Base-by-base conservation (phyloP, 2,113 vertebrate genomes). In the Protobothrops mucrosquamatus region DNA sequence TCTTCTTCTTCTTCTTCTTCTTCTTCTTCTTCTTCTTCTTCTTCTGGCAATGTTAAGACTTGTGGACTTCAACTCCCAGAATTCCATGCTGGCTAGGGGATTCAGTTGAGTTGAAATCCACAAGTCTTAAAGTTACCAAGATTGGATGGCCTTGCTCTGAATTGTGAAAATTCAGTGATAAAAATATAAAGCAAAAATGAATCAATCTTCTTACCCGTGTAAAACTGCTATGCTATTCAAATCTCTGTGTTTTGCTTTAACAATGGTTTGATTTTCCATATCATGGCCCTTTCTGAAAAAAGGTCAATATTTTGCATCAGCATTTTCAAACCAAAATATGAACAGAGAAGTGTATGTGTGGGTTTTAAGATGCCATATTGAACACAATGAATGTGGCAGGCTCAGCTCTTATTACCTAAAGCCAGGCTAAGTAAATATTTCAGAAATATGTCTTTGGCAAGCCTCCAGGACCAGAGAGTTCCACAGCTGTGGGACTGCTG, bases 361-460 rank as follows among this genome's bases (percentile, higher is more conserved):
- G 51, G 34, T 64, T 88, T 52, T 24, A 52, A 88, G 26, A 81
- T 10, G 92, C 46, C 29, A 59, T 20, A 46, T 64, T 56, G 81
- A 89, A 89, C 54, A 26, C 10, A 23, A 29, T 12, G 15, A 54
- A 89, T 18, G 55, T 46, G 51, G 59, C n/a, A 86, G 69, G 69
- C 55, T 86, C 56, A 26, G 74, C n/a, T 86, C 56, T 86, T 64
- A 54, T 93, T 90, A 59, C 74, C 29, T 39, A 93, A 85, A 89
- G 74, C 43, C 88, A 89, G 61, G 18, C 92, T 61, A 90, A 90
- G 61, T 93, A 90, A 93, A 90, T 90, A 55, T 86, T 93, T 54
- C 54, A 39, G 74, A 93, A 93, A 90, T 86, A 87, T 90, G 88
- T 86, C 43, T 61, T 93, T 90, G 88, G 88, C 92, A 57, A 57